Evolutionary conservation across 1,140 invertebrate species (phyloP), one percentile per base, ranked within the genome.

Genomic region (Hylaeus volcanicus): DNA sequence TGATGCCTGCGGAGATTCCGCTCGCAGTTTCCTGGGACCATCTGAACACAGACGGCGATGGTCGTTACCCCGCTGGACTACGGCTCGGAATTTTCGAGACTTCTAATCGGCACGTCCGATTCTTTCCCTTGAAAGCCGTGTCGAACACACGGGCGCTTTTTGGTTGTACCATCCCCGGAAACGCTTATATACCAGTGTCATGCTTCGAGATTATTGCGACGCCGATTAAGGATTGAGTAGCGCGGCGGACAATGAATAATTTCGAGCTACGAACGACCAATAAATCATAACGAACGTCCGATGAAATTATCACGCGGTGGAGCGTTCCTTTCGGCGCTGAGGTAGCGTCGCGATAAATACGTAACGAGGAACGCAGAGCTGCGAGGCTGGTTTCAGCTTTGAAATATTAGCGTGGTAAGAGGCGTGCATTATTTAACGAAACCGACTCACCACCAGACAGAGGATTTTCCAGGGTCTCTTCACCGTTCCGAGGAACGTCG

Each of bases 351-450:
- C 64, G n/a, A 45, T 76, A 45, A 76, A 76, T 68, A 48, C 8
- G 14, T 58, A 39, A 68, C 5, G 37, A 4, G 15, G 78, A 87
- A 86, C 86, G 82, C 79, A 26, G 26, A 26, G 26, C 26, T 26
- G 26, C 26, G 26, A 26, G 26, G 26, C 77, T 72, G 73, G 2
- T 82, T 85, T 76, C 81, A 68, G 70, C 76, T 72, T 89, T 89
- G 87, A 89, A 90, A 92, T 91, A 91, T 91, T 89, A 90, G 85
- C 77, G 80, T 66, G 76, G 86, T 84, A 87, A 88, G 83, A 81
- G 85, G 70, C 78, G 76, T 90, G 88, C 83, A 91, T 91, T 91
- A 92, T 92, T 92, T 89, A 90, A 83, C 80, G 75, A 78, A 48
- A 73, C 86, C 85, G 76, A 86, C 80, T 26, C 85, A 82, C 81